Conservation (phyloP, 2,113 vertebrate species). For the Austrofundulus limnaeus region DNA sequence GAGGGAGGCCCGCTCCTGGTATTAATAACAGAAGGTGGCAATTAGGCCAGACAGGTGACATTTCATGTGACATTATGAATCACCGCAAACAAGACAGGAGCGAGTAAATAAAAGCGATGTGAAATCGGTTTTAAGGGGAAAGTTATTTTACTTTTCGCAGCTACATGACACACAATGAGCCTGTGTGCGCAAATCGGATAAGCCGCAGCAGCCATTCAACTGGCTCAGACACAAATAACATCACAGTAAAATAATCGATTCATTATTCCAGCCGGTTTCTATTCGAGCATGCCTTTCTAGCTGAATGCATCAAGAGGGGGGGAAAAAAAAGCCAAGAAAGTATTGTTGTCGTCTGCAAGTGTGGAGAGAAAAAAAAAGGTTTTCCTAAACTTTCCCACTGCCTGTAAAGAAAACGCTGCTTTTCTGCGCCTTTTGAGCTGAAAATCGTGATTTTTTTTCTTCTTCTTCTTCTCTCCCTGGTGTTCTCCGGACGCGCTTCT, state of each 20-base stretch:
- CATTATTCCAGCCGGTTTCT: slow-evolving; percentile 66
- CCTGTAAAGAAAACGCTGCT: slow-evolving; percentile 88
- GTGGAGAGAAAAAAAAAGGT: slow-evolving; percentile 86
- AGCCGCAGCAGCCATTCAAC: slow-evolving; percentile 52
- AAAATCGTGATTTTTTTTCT: slow-evolving; percentile 88
- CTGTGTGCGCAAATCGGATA: slow-evolving; percentile 51
- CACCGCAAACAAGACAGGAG: slow-evolving; percentile 66
- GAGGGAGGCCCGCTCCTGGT: slow-evolving; percentile 80
- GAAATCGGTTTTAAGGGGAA: slow-evolving; percentile 46
- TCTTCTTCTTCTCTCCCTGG: slow-evolving; percentile 76
- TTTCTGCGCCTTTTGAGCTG: slow-evolving; percentile 84
- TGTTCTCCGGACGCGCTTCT: slow-evolving; percentile 90
- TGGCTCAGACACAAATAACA: slow-evolving; percentile 62
- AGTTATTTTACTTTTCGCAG: slow-evolving; percentile 49
- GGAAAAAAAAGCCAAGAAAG: slow-evolving; percentile 79
- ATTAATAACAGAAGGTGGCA: slow-evolving; percentile 86
- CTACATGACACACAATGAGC: slow-evolving; percentile 46
- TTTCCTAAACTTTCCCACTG: slow-evolving; percentile 87
- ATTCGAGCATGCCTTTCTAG: slow-evolving; percentile 53
- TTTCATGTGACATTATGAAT: slow-evolving; percentile 76
- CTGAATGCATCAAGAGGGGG: slow-evolving; percentile 65
- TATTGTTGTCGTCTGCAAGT: slow-evolving; percentile 83
- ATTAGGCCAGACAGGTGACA: slow-evolving; percentile 92
- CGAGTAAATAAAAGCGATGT: slow-evolving; percentile 47
- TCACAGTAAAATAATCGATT: slow-evolving; percentile 72